These are phyloP conservation scores for Distichodus sexfasciatus DNA, from an alignment of 2,797 vertebrate species.

Conservation along the genomic window DNA sequence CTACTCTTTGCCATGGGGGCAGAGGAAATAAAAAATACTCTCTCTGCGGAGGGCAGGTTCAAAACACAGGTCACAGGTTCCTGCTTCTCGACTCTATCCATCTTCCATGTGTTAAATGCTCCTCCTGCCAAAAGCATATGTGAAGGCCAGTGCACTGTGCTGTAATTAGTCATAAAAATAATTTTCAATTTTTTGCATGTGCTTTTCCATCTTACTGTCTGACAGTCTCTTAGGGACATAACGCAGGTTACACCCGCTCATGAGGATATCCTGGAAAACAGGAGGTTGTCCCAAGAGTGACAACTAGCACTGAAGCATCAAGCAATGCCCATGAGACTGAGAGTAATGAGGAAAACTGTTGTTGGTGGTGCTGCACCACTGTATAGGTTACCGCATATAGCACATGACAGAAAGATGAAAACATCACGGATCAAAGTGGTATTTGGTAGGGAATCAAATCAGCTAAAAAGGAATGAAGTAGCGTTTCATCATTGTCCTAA, in stretches of 20 bases:
- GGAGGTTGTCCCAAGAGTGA: slow-evolving; percentile 18
- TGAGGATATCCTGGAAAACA: slow-evolving; percentile 26
- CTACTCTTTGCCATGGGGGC: slow-evolving; percentile 22
- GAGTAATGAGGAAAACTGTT: slow-evolving; percentile 4
- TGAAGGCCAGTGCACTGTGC: neutral
- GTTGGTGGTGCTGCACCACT: too few species aligned
- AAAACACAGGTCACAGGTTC: slow-evolving; percentile 9
- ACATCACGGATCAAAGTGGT: neutral
- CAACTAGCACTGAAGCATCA: slow-evolving; percentile 20
- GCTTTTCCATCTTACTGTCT: neutral
- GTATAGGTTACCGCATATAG: neutral
- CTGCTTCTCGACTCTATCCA: slow-evolving; percentile 25
- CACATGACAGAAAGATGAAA: neutral
- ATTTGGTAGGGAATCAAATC: neutral
- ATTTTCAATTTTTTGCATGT: too few species aligned
- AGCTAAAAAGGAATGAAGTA: slow-evolving; percentile 11
- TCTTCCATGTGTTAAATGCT: slow-evolving; percentile 14
- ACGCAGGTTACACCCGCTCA: slow-evolving; percentile 4
- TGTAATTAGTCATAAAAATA: neutral
- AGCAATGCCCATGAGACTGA: neutral
- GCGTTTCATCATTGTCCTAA: too few species aligned
- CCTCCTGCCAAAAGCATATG: slow-evolving; percentile 5
- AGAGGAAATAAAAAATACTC: slow-evolving; percentile 18
- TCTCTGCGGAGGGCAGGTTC: slow-evolving; percentile 11
- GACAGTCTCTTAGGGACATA: neutral